Conservation (phyloP, 2,113 vertebrate genomes). For the Triplophysa siluroides region DNA sequence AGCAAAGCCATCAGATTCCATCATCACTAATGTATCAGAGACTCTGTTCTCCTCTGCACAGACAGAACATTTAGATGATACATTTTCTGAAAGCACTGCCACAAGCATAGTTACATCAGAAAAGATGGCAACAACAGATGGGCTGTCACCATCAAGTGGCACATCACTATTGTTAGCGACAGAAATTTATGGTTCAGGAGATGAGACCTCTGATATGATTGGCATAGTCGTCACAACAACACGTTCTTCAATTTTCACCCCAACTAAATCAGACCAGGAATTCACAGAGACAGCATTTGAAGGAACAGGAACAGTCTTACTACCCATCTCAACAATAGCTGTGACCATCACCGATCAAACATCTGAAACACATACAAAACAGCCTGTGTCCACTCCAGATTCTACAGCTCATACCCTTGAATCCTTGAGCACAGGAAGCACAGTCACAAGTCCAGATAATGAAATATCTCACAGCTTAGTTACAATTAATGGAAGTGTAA, state of each 20-base stretch:
- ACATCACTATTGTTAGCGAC: not conserved
- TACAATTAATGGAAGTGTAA: not conserved
- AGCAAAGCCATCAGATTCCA: not conserved
- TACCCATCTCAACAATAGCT: not conserved
- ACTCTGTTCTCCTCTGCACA: not conserved
- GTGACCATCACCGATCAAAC: not conserved
- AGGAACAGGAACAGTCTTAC: not conserved
- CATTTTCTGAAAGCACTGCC: not conserved
- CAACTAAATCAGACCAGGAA: not conserved
- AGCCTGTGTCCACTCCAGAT: not conserved
- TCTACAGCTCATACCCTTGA: not conserved
- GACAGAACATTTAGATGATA: not conserved
- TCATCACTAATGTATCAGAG: not conserved
- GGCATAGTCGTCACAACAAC: not conserved
- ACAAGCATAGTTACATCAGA: not conserved
- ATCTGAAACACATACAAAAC: not conserved
- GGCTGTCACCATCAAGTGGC: not conserved
- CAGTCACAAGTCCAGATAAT: not conserved
- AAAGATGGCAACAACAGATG: not conserved
- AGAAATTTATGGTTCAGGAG: slow-evolving; percentile 37
- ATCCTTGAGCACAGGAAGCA: not conserved
- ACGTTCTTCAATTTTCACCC: not conserved
- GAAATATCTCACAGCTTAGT: not conserved
- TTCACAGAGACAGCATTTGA: not conserved
- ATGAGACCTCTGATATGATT: not conserved